Base-by-base conservation (phyloP, 1,140 invertebrate species). In the Scaptomyza graminum region DNA sequence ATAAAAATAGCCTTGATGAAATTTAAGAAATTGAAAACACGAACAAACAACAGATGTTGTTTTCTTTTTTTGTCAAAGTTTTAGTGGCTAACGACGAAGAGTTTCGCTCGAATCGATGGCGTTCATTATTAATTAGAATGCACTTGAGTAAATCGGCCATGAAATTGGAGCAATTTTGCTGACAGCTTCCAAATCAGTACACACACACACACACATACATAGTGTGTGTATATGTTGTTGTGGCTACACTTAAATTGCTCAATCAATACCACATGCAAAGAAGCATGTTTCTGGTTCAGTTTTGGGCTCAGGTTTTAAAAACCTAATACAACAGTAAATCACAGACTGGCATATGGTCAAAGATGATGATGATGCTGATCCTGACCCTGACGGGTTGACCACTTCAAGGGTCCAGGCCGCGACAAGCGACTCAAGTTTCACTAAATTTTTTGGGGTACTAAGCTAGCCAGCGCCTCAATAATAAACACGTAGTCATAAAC, bases 91-190 rank as follows among this genome's bases (percentile, higher is more conserved):
- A 61, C 66, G 47, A 61, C 66, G 47, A 61, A 59, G 47, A 56
- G 16, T 59, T 68, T 73, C 74, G 43, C 57, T 9, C 51, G 59
- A 68, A 74, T 43, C 55, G 44, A 39, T 65, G 52, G 8, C 5
- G 28, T 46, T 59, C 72, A 63, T 79, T 67, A 72, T 85, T 76
- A 87, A 87, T 87, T 87, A 82, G 79, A 79, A 67, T 78, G 78
- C 78, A 87, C 83, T 82, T 72, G 52, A 41, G 56, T 64, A 87
- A 87, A 87, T 87, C 78, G 79, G 57, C 82, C 82, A 82, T 87
- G 82, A 87, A 87, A 87, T 87, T 88, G 82, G 82, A 87, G 82
- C 82, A 87, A 75, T 65, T 75, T 63, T 79, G 83, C 56, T 82
- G 82, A 87, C 82, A 87, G 82, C 75, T 87, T 87, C 83, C 82